Evolutionary conservation across 2,113 vertebrate species (phyloP).

Genomic region (Poeciliopsis prolifica): DNA sequence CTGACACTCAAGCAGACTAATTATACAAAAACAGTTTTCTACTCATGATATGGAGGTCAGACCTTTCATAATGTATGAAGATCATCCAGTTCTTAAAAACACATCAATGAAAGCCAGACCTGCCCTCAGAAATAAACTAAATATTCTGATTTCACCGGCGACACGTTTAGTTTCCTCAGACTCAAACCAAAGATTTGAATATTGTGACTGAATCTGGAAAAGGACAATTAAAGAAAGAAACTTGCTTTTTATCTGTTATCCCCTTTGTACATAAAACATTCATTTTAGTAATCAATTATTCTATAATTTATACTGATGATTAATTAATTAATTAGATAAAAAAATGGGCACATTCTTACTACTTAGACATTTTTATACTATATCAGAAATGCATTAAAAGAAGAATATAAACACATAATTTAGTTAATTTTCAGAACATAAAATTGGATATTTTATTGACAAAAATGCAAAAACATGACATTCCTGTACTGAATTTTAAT

Average conservation of each 20-base stretch:
- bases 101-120: conserved; percentile 22
- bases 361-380: too few relatives aligned
- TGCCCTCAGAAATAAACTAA: not conserved
- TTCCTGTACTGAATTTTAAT: too few relatives aligned
- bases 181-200: not conserved
- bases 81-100: conserved; percentile 40
- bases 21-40: conserved; percentile 45
- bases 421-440: too few relatives aligned
- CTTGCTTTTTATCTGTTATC: not conserved
- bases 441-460: too few relatives aligned
- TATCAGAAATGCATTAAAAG: too few relatives aligned
- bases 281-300: too few relatives aligned
- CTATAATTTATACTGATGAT: too few relatives aligned
- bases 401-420: too few relatives aligned
- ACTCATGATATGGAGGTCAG: not conserved
- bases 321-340: too few relatives aligned
- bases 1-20: conserved; percentile 32
- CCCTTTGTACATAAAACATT: not conserved
- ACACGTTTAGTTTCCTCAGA: not conserved
- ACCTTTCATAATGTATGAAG: conserved; percentile 10
- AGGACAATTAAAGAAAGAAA: not conserved
- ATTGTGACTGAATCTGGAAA: not conserved
- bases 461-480: too few relatives aligned
- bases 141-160: not conserved
- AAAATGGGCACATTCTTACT: too few relatives aligned